A percentile compares a stretch with the other conserved stretches of the same genome.
Evolutionary conservation across 2,888 invertebrate genomes (phyloP).

Genomic region (Dromius quadrimaculatus): DNA sequence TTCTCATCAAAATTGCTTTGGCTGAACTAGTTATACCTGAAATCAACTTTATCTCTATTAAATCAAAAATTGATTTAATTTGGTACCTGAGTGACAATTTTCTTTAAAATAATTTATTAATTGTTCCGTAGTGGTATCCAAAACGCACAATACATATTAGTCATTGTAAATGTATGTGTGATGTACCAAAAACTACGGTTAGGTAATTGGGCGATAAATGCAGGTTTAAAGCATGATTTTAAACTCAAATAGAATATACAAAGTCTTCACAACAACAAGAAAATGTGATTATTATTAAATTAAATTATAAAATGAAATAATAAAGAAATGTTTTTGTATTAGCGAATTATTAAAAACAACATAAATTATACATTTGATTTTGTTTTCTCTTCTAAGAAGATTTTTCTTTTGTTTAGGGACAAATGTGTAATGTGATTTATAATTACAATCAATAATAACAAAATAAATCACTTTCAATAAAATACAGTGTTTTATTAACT

Average conservation of each 20-base stretch:
- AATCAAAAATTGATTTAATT: constrained; percentile 20
- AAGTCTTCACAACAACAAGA: constrained; percentile 67
- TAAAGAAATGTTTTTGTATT: constrained; percentile 66
- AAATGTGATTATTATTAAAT: constrained; percentile 67
- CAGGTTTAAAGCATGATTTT: constrained; percentile 29
- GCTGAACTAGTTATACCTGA: too few species aligned
- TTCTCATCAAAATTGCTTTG: too few species aligned
- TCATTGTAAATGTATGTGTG: constrained; percentile 17
- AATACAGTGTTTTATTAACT: neutral
- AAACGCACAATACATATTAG: constrained; percentile 31
- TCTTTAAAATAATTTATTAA: constrained; percentile 6
- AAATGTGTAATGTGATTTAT: constrained; percentile 64
- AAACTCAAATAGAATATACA: constrained; percentile 59
- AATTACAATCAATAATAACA: constrained; percentile 62
- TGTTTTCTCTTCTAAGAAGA: constrained; percentile 60
- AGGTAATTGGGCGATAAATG: neutral
- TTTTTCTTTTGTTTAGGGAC: constrained; percentile 62
- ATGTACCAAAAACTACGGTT: neutral
- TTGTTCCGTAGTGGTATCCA: neutral
- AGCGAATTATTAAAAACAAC: constrained; percentile 62
- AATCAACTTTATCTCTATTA: constrained; percentile 25
- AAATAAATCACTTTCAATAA: constrained; percentile 64
- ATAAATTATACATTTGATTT: constrained; percentile 62
- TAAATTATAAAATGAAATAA: constrained; percentile 65
- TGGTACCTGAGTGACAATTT: constrained; percentile 12